These are phyloP conservation scores for Catajapyx aquilonaris DNA, from an alignment of 1,140 invertebrate genomes.

Conservation along the genomic window DNA sequence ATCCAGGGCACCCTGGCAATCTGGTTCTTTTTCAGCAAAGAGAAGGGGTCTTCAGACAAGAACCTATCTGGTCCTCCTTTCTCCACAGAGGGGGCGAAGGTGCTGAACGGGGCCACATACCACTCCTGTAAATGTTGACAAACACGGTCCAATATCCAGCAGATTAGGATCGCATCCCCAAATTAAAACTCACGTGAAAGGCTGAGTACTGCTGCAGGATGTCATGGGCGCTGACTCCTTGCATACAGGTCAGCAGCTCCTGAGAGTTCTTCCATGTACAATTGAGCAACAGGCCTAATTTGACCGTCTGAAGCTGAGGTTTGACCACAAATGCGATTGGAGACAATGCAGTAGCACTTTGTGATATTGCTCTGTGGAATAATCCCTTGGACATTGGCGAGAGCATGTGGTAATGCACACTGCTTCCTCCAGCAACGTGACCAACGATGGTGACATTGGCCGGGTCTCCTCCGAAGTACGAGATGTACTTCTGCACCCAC, in stretches of 20 bases:
- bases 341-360: not conserved
- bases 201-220: not conserved
- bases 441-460: slow-evolving; percentile 32
- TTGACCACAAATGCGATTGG: not conserved
- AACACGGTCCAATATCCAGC: too few relatives aligned
- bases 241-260: not conserved
- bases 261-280: not conserved
- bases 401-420: slow-evolving; percentile 16
- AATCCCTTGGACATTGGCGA: slow-evolving; percentile 8
- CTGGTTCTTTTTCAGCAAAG: not conserved
- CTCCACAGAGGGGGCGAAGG: not conserved
- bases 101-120: not conserved
- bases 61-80: not conserved
- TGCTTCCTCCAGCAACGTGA: slow-evolving; percentile 31
- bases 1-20: not conserved
- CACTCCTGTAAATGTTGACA: too few relatives aligned
- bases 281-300: not conserved
- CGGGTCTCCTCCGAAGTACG: slow-evolving; percentile 39
- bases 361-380: not conserved
- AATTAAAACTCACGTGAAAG: too few relatives aligned
- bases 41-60: not conserved
- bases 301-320: not conserved
- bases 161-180: too few relatives aligned
- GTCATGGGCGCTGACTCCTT: not conserved
- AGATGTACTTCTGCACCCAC: slow-evolving; percentile 39